Base-by-base conservation (phyloP, 2,113 vertebrate species). In the Columba janthina region DNA sequence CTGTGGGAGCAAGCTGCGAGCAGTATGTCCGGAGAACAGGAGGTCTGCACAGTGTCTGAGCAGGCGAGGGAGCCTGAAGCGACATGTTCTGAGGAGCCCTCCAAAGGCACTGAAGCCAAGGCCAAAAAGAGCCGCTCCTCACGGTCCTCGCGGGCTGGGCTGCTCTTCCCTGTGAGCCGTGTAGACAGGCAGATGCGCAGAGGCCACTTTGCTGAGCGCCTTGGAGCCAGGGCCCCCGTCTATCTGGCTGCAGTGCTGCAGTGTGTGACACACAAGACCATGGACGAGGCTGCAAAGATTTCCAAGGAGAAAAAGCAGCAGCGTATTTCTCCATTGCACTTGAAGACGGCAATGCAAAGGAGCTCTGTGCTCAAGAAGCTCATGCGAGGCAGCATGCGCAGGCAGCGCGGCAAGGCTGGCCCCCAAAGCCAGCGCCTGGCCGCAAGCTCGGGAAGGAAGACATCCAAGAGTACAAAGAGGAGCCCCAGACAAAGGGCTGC, bases 151-250 rank as follows among this genome's bases (percentile, higher is more conserved):
- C 50, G 72, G 19, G 98, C 98, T 2, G 98, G 98, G 5, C 40
- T 98, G 25, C 96, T 97, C 60, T 99, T 98, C 80, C 98, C 98
- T 0, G 98, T 99, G 11, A 96, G 98, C 21, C 97, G 98, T 6
- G 77, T 98, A 26, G 97, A 98, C 16, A 96, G 98, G 48, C 89
- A 98, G 48, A 97, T 98, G 75, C 97, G 57, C 42, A 97, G 82
- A 26, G 98, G 98, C 6, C 60, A 83, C 60, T 98, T 97, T 7
- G 95, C 98, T 0, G 4, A 85, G 3, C 91, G 98, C 15, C 31
- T 98, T 9, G 98, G 97, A 38, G 75, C 54, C 1, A 96, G 96
- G 0, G 87, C 98, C 8, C 72, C 98, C 0, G 11, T 90, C 81
- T 90, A n/a, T 1, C 81, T 90, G 34, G 65, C 97, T 0, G 98